Percentiles rank a stretch among this genome's conserved stretches.
Conservation (phyloP, 2,113 vertebrate genomes). For the Nyctibius bracteatus region DNA sequence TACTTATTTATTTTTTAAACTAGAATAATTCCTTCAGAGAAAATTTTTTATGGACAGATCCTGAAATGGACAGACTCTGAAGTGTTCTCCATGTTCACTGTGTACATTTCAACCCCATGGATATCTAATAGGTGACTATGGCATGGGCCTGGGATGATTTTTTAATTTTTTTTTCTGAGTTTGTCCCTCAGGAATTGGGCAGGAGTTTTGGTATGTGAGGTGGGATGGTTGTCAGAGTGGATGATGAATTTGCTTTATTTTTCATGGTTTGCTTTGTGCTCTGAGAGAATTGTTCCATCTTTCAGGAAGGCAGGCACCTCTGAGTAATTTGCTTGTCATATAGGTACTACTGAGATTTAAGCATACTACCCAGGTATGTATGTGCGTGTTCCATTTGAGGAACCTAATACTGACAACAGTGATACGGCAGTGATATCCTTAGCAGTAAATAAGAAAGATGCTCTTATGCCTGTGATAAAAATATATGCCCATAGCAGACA, state of each 20-base stretch:
- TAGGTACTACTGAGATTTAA: background rate
- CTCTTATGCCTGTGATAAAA: background rate
- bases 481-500: rapidly evolving
- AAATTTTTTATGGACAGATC: background rate
- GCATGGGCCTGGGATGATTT: background rate
- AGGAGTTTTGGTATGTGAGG: background rate
- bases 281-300: background rate
- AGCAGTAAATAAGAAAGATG: background rate
- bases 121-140: background rate
- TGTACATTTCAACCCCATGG: background rate
- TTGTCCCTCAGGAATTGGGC: background rate
- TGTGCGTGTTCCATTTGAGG: background rate
- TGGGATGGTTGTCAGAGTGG: background rate
- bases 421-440: background rate
- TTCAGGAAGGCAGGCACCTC: background rate
- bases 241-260: background rate
- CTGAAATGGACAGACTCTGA: background rate
- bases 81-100: background rate
- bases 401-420: background rate
- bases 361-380: background rate
- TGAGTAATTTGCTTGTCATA: background rate
- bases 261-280: background rate
- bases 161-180: background rate
- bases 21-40: background rate
- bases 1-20: too few relatives aligned